Percentiles rank a stretch among this genome's conserved stretches.
phyloP scores from a whole-genome alignment of 2,888 invertebrate species.

The Cosmorhoe ocellata region DNA sequence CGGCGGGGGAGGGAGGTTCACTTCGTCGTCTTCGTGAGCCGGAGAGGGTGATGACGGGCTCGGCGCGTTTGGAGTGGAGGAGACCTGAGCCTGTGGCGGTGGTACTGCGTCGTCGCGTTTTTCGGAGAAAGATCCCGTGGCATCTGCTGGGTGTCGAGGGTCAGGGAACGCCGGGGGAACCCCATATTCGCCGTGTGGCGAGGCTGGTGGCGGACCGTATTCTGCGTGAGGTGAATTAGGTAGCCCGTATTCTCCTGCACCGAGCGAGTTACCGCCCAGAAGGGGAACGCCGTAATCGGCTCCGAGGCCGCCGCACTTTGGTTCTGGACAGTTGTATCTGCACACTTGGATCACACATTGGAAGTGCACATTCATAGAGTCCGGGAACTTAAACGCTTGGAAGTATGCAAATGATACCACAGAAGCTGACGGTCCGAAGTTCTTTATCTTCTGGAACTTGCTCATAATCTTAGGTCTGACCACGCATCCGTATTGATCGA shows the following conservation, averaged over 20 bases:
- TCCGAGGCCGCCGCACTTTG: constrained; percentile 90
- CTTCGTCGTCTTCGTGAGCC: constrained; percentile 82
- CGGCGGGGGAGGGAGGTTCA: constrained; percentile 92
- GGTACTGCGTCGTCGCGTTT: constrained; percentile 91
- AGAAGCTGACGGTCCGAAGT: constrained; percentile 96
- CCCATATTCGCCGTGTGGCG: constrained; percentile 86
- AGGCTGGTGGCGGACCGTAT: constrained; percentile 86
- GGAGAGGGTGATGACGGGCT: constrained; percentile 81
- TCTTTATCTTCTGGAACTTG: constrained; percentile 97
- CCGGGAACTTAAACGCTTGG: constrained; percentile 98
- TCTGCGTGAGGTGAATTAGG: constrained; percentile 82
- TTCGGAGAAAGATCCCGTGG: constrained; percentile 91
- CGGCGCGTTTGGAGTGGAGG: constrained; percentile 86
- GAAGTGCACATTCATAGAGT: constrained; percentile 98
- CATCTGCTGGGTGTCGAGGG: constrained; percentile 93
- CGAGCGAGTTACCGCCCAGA: constrained; percentile 83
- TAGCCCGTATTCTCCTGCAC: constrained; percentile 85
- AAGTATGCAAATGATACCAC: constrained; percentile 97
- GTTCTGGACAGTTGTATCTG: constrained; percentile 95
- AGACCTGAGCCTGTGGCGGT: constrained; percentile 91
- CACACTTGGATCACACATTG: constrained; percentile 98
- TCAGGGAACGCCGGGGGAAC: constrained; percentile 92
- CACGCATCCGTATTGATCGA: constrained; percentile 96
- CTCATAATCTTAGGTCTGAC: constrained; percentile 97
- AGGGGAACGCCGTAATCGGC: constrained; percentile 87